phyloP scores from a whole-genome alignment of 2,888 invertebrate genomes.

The Drosophila imparisetae region DNA sequence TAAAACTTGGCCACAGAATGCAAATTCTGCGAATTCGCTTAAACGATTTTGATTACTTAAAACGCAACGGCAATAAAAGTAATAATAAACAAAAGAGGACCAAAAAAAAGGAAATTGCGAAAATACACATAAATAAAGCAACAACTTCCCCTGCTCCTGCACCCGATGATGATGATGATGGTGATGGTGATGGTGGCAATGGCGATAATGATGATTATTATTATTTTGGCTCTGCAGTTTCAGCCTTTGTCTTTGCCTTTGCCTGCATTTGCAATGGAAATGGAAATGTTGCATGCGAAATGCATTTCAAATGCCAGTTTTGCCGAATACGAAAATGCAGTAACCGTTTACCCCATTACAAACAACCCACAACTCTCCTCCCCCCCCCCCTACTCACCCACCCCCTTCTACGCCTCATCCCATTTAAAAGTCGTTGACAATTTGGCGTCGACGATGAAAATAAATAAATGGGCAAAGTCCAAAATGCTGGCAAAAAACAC shows the following conservation, averaged over 20 bases:
- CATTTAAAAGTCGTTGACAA: constrained; percentile 68
- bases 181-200: constrained; percentile 21
- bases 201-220: constrained; percentile 44
- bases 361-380: neutral
- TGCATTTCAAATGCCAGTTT: constrained; percentile 73
- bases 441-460: constrained; percentile 72
- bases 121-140: constrained; percentile 55
- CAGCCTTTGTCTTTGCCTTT: constrained; percentile 46
- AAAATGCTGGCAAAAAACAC: constrained; percentile 25
- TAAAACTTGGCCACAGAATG: constrained; percentile 65
- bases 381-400: neutral
- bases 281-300: constrained; percentile 69
- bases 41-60: constrained; percentile 75
- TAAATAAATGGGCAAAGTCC: constrained; percentile 72
- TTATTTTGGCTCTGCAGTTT: constrained; percentile 42
- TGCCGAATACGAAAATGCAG: constrained; percentile 45
- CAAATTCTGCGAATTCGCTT: constrained; percentile 71
- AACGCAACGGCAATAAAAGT: constrained; percentile 57
- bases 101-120: constrained; percentile 14
- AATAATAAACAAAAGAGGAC: constrained; percentile 44
- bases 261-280: constrained; percentile 66
- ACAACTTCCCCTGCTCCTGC: neutral
- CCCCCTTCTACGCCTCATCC: neutral
- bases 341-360: constrained; percentile 29
- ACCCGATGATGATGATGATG: constrained; percentile 9